Percentiles rank a stretch among this genome's conserved stretches.
phyloP scores from a whole-genome alignment of 2,113 vertebrate genomes.

The Tamias sibiricus region DNA sequence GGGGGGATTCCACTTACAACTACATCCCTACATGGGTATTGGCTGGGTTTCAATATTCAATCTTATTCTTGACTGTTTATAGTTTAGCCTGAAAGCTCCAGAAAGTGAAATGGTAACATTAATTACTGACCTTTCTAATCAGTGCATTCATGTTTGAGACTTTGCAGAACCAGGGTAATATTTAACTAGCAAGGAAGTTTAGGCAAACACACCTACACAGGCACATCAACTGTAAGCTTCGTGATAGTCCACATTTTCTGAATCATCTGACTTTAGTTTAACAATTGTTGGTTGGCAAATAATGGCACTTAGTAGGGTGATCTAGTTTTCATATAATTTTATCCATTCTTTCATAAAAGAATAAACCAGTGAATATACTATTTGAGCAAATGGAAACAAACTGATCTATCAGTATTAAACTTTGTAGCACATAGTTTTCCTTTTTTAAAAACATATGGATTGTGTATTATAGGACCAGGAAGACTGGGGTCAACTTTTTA shows the following conservation, averaged over 20 bases:
- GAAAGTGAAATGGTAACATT: neutral
- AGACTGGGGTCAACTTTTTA: neutral
- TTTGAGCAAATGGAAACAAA: neutral
- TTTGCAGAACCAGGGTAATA: neutral
- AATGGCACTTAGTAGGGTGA: neutral
- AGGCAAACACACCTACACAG: neutral
- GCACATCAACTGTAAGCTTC: neutral
- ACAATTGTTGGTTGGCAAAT: conserved; percentile 24
- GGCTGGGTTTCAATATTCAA: conserved; percentile 5
- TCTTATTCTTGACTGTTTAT: neutral
- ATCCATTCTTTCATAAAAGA: conserved; percentile 30
- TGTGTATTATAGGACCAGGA: neutral
- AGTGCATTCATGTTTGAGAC: neutral
- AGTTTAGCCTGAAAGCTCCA: conserved; percentile 6
- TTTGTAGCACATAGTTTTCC: neutral
- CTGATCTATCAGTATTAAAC: neutral
- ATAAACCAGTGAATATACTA: neutral
- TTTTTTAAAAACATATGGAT: neutral
- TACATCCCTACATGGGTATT: neutral
- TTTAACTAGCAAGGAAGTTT: conserved; percentile 11
- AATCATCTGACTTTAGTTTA: conserved; percentile 36
- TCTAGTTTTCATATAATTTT: neutral
- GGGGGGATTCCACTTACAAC: neutral
- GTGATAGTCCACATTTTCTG: neutral
- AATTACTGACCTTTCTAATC: neutral